Conservation (phyloP, 35 echinoderm and acorn worm genomes). For the Holothuria glaberrima region DNA sequence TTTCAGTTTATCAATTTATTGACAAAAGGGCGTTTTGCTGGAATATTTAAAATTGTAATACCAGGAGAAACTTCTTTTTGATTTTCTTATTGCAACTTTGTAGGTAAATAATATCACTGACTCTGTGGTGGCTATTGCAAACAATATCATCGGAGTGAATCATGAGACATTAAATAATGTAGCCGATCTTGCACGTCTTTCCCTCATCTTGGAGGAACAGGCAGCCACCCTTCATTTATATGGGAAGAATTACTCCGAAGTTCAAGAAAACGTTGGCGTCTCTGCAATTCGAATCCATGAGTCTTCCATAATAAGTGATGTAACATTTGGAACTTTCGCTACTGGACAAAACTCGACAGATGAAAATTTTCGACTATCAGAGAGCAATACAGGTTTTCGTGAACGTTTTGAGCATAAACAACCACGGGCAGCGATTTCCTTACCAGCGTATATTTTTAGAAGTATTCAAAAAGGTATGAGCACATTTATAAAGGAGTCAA, state of each 20-base stretch:
- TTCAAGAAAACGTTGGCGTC: background rate
- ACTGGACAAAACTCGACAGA: too few relatives aligned
- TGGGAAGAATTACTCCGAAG: background rate
- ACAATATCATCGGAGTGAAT: too few relatives aligned
- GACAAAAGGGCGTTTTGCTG: too few relatives aligned
- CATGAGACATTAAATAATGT: background rate
- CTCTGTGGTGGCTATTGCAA: too few relatives aligned
- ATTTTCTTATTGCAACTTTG: too few relatives aligned
- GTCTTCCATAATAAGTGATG: background rate
- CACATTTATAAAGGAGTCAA: too few relatives aligned
- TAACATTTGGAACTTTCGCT: background rate
- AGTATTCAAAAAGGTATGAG: background rate
- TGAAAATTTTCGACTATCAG: too few relatives aligned
- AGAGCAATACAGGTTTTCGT: too few relatives aligned
- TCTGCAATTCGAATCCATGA: background rate
- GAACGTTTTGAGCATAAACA: too few relatives aligned
- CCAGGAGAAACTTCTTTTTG: background rate
- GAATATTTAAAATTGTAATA: too few relatives aligned
- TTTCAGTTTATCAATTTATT: too few relatives aligned
- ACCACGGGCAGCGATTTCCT: background rate
- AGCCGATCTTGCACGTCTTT: conserved; percentile 3
- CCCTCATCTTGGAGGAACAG: background rate
- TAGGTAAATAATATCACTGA: too few relatives aligned
- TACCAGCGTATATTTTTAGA: background rate
- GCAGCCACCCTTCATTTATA: background rate